Evolutionary conservation across 64 coral and sea anemone species (phyloP), one percentile per base, ranked within the genome.

Genomic region (Dendrophyllia cribrosa): DNA sequence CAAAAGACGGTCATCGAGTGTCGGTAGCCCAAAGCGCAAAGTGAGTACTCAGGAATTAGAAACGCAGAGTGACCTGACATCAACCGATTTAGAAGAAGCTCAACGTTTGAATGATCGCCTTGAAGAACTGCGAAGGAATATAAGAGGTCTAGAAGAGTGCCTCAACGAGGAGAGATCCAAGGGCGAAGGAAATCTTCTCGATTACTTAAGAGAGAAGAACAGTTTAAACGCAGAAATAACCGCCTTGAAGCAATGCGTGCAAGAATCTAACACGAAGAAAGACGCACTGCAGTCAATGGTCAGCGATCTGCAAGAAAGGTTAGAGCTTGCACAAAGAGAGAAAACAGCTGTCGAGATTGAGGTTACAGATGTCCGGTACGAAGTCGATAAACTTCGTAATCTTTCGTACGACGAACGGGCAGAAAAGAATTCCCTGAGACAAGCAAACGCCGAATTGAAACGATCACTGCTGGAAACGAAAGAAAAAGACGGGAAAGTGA

Each of bases 341-440:
- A 94, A 76, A 74, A 16, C 72, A 11, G 74, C 83, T 50, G 80
- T 83, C 25, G 75, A 95, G 72, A 53, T 77, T 47, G 89, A 95
- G 59, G 45, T 87, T 70, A 70, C 66, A 4, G 83, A 72, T 66
- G 88, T 86, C 25, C 92, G 86, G 16, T 79, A 66, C 9, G 50
- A 89, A 17, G 68, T 94, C 14, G 58, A 94, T 26, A 50, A 48
- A 22, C 43, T 84, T 64, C 80, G 80, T 7, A 84, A 19, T 2
- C 80, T 84, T 51, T 84, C 80, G 16, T 84, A 84, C 62, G 80
- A 84, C 45, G 78, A 80, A 79, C 62, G 96, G 77, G 92, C 86
- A 82, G 43, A 88, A 67, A 88, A 79, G 56, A 89, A 89, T 13
- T 79, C 59, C 52, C 68, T 81, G 22, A 70, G 58, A 9, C 60